Evolutionary conservation across 2,113 vertebrate species (phyloP).

Genomic region (Eretmochelys imbricata): DNA sequence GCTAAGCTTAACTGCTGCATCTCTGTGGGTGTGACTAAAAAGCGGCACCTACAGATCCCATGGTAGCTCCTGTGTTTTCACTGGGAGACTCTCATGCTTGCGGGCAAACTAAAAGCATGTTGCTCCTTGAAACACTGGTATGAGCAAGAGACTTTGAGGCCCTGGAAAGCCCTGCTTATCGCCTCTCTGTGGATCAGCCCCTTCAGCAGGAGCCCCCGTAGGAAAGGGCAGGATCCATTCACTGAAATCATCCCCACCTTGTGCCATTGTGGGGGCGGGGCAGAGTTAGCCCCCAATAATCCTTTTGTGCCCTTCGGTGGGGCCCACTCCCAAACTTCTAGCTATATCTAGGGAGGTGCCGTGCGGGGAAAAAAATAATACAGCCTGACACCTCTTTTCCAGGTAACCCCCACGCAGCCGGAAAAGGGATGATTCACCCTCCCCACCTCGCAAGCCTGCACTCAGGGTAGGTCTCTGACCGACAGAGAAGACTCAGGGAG

Average conservation of each 20-base stretch:
- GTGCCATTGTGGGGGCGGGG: not conserved
- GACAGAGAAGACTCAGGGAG: not conserved
- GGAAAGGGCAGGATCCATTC: too few relatives aligned
- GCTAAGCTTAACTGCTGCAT: accelerated
- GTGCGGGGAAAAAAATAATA: not conserved
- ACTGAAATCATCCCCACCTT: not conserved
- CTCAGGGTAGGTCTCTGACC: not conserved
- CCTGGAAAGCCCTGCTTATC: too few relatives aligned
- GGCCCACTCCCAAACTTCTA: not conserved
- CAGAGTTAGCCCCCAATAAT: not conserved
- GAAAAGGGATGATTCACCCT: not conserved
- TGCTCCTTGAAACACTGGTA: not conserved
- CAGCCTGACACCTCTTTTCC: not conserved
- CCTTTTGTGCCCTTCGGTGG: not conserved
- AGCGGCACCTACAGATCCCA: not conserved
- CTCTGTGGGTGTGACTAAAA: not conserved
- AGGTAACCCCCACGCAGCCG: not conserved
- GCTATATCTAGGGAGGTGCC: not conserved
- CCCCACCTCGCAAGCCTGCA: too few relatives aligned
- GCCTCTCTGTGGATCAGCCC: too few relatives aligned
- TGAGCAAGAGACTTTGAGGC: too few relatives aligned
- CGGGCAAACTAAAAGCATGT: not conserved
- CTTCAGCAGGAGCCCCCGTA: too few relatives aligned
- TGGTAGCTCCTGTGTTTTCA: not conserved
- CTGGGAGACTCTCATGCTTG: not conserved